Base-by-base conservation (phyloP, 2,888 invertebrate species). In the Sphaerophoria rueppellii region DNA sequence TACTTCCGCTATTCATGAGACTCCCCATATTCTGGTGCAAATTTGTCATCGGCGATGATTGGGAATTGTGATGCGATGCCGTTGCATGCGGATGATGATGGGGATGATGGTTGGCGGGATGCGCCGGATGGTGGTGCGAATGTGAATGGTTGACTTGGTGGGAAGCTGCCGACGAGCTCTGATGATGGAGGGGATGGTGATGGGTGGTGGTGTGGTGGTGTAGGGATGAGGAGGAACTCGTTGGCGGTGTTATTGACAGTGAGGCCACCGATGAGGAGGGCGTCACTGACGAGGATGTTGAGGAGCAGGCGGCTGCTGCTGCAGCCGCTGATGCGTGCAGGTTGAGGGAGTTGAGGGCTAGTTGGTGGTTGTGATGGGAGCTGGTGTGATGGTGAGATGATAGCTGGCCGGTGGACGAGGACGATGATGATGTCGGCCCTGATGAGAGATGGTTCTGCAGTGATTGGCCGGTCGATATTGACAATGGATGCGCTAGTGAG, bases 11-110 rank as follows among this genome's bases (percentile, higher is more conserved):
- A 88, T 92, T 92, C 91, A 92, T 92, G 37, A 92, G 89, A 63
- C 90, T 91, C 72, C 91, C 92, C 91, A 91, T 91, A 48, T 91
- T 91, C 86, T 92, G 91, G 86, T 92, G 91, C 75, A 92, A 88
- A 88, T 92, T 91, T 86, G 91, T 90, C 88, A 91, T 91, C 87
- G 91, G 90, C 87, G 92, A 91, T 24, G 91, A 88, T 88, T 91
- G 90, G 48, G 91, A 89, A 61, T 89, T 91, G 88, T 90, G 91
- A 87, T 91, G 91, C 78, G 91, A 87, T 82, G 90, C 91, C 14
- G 90, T 89, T 14, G 91, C 89, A 69, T 90, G 90, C 89, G 70
- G 89, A 89, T 63, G 88, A 87, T 86, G 87, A 54, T 88, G 89
- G 87, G 88, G 88, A 87, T 43, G 90, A 86, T 75, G 89, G 63